These are phyloP conservation scores for Gymnothorax javanicus DNA, from an alignment of 2,797 vertebrate species.

Conservation along the genomic window DNA sequence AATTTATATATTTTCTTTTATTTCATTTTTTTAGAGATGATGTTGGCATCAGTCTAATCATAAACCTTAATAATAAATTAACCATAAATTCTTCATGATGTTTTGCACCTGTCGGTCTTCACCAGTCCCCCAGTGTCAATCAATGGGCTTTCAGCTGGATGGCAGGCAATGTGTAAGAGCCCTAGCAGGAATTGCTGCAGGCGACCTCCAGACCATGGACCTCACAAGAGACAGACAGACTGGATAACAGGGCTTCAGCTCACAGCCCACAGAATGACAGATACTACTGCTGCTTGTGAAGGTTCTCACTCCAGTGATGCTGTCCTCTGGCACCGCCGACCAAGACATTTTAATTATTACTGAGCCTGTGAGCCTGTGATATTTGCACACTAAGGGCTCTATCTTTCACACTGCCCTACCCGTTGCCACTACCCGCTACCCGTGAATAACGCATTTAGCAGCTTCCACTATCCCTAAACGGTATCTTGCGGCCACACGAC, in stretches of 20 bases:
- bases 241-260: slow-evolving; percentile 36
- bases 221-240: slow-evolving; percentile 6
- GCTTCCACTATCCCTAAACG: too few relatives aligned
- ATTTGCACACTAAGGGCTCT: slow-evolving; percentile 31
- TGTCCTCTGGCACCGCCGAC: slow-evolving; percentile 17
- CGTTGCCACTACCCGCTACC: too few relatives aligned
- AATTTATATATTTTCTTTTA: neutral
- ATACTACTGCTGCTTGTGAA: slow-evolving; percentile 26
- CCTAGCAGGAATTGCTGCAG: slow-evolving; percentile 20
- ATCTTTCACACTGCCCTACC: too few relatives aligned
- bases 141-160: slow-evolving; percentile 11
- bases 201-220: slow-evolving; percentile 17
- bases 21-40: neutral
- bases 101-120: slow-evolving; percentile 36
- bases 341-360: slow-evolving; percentile 37
- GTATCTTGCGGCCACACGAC: too few relatives aligned
- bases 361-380: slow-evolving; percentile 11
- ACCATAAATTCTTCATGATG: slow-evolving; percentile 13
- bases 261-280: slow-evolving; percentile 33
- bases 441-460: too few relatives aligned
- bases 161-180: slow-evolving; percentile 16
- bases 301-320: slow-evolving; percentile 4
- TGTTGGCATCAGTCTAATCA: neutral
- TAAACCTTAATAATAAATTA: too few relatives aligned
- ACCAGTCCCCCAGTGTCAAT: slow-evolving; percentile 31